A percentile compares a stretch with the other conserved stretches of the same genome.
These are phyloP conservation scores for Tribolium freemani DNA, from an alignment of 2,888 invertebrate species.

Conservation along the genomic window DNA sequence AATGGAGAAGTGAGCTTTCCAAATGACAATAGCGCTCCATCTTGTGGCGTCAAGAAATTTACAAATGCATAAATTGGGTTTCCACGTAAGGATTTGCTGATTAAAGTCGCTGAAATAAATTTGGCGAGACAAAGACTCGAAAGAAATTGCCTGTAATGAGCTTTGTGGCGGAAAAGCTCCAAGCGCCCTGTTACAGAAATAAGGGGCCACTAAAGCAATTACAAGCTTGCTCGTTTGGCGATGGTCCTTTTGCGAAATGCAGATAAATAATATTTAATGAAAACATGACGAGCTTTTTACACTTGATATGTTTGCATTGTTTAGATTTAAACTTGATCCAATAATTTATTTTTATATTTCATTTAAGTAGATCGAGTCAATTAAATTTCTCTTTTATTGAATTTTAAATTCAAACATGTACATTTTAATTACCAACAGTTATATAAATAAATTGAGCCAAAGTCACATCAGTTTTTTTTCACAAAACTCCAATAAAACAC, in stretches of 20 bases:
- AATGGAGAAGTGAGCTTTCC: background rate
- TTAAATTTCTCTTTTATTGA: no score
- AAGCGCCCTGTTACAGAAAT: background rate
- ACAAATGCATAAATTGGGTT: background rate
- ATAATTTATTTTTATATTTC: no score
- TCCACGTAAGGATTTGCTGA: background rate
- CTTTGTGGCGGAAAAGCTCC: constrained; percentile 11
- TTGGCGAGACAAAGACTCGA: background rate
- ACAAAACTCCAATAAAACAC: no score
- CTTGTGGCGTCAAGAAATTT: background rate
- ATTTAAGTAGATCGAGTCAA: background rate
- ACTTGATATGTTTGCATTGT: no score
- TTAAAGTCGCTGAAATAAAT: no score
- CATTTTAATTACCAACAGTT: no score
- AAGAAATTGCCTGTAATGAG: constrained; percentile 6
- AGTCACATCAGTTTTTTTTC: no score
- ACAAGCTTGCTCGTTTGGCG: background rate
- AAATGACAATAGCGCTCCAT: background rate
- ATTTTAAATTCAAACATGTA: no score
- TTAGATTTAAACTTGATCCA: no score
- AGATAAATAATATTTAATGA: constrained; percentile 1
- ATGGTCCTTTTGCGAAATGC: background rate
- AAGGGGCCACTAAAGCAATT: constrained; percentile 8
- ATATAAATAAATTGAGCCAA: no score
- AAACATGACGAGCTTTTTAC: constrained; percentile 10